phyloP scores from a whole-genome alignment of 1,140 invertebrate genomes.

The Habropoda laboriosa region DNA sequence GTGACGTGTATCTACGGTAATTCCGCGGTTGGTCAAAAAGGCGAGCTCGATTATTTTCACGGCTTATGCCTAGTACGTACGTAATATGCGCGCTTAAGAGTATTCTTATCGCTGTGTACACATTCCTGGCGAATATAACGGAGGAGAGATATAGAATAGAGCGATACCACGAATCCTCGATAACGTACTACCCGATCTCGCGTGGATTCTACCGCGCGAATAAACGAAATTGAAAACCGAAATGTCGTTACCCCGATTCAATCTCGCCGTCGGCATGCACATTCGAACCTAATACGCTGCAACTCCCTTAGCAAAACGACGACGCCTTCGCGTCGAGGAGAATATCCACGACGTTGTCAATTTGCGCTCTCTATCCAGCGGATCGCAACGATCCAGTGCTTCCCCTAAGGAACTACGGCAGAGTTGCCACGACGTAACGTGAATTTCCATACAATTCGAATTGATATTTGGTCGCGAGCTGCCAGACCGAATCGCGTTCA shows the following conservation, averaged over 20 bases:
- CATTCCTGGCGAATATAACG: neutral
- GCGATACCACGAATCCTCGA: neutral
- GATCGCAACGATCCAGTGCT: neutral
- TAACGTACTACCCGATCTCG: slow-evolving; percentile 10
- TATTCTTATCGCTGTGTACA: neutral
- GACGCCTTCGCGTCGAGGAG: neutral
- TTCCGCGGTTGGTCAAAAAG: neutral
- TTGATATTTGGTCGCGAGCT: neutral
- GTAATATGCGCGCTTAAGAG: too few species aligned
- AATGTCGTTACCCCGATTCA: slow-evolving; percentile 36
- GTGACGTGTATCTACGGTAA: neutral
- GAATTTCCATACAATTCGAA: slow-evolving; percentile 14
- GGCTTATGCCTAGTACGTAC: too few species aligned
- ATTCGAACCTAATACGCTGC: slow-evolving; percentile 33
- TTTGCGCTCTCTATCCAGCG: neutral
- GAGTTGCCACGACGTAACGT: neutral
- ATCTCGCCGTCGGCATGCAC: slow-evolving; percentile 16
- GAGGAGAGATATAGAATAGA: neutral
- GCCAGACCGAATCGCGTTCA: too few species aligned
- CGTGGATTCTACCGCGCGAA: slow-evolving; percentile 4
- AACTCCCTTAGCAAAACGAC: neutral
- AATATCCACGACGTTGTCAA: neutral
- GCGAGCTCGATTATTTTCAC: neutral
- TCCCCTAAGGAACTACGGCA: neutral
- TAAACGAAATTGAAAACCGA: slow-evolving; percentile 40